These are phyloP conservation scores for Neoscelio sp. DNA, from an alignment of 2,888 invertebrate species.

Conservation along the genomic window DNA sequence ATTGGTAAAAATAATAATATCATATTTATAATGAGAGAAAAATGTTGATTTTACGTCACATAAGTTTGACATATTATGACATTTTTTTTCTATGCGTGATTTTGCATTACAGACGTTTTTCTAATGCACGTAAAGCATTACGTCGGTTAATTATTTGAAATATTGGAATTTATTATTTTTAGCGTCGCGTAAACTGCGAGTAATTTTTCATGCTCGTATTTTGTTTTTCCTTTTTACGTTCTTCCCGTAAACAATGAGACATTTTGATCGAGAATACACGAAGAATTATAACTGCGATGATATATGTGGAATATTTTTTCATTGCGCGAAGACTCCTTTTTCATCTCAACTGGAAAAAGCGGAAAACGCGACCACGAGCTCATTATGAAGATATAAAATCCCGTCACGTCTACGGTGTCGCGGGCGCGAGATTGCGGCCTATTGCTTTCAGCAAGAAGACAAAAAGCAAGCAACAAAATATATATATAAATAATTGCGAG, in stretches of 20 bases:
- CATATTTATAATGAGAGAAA: too few relatives aligned
- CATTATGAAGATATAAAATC: conserved; percentile 42
- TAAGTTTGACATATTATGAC: too few relatives aligned
- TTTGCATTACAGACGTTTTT: too few relatives aligned
- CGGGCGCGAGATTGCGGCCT: conserved; percentile 24
- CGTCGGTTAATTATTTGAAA: too few relatives aligned
- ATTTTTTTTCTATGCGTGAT: too few relatives aligned
- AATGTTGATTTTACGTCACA: too few relatives aligned
- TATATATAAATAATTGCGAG: conserved; percentile 27
- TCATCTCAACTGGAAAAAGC: conserved; percentile 34
- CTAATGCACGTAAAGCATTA: too few relatives aligned
- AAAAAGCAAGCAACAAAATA: conserved; percentile 13
- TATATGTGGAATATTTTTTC: conserved; percentile 36
- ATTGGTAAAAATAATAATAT: too few relatives aligned
- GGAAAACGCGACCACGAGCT: conserved; percentile 33
- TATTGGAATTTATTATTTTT: too few relatives aligned
- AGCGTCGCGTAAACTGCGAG: too few relatives aligned
- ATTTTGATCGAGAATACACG: conserved; percentile 15
- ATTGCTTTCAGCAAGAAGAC: conserved; percentile 17
- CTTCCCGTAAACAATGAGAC: conserved; percentile 18
- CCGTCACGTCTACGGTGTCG: conserved; percentile 54
- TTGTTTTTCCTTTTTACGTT: too few relatives aligned
- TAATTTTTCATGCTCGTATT: too few relatives aligned
- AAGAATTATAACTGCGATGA: conserved; percentile 8
- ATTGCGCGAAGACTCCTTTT: conserved; percentile 29